Base-by-base conservation (phyloP, 2,888 invertebrate genomes). In the Drosophila kanekoi region DNA sequence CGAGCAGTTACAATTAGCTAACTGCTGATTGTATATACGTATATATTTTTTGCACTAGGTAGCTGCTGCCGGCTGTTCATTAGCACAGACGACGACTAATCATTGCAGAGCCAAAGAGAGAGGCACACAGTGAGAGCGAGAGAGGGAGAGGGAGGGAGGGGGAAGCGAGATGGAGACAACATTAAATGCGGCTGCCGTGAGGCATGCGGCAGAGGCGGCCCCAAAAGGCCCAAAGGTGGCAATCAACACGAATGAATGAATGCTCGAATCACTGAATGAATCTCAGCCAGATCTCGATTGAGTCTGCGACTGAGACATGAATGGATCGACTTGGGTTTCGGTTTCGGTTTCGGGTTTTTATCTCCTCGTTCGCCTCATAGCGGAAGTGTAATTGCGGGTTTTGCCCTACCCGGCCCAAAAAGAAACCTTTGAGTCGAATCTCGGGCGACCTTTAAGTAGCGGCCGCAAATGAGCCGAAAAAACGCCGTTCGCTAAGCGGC, bases 211-310 rank as follows among this genome's bases (percentile, higher is more conserved):
- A 62, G 43, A 54, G 51, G 45, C 58, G 56, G 68, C 73, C 72
- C 65, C 61, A 58, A 65, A 66, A 67, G 68, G 43, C 65, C 75
- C 74, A 87, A 83, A 86, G 77, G 87, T 86, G 87, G 87, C 74
- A 83, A 88, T 88, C 89, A 85, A 81, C 79, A 78, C 81, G 87
- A 74, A 87, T 83, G 87, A 87, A 87, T 83, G 87, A 52, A 41
- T 23, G 52, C 43, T 57, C 72, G 51, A 69, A 8, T 68, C 63
- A 58, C 35, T 68, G 69, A 69, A 76, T 23, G 43, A 32, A 10
- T 47, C 35, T 16, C 16, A 20, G 14, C 51, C 38, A 51, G 37
- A 48, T 44, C 41, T 40, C 10, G 45, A 18, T 10, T 45, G 23
- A 52, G 54, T 37, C 49, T 18, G 32, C 37, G 51, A 44, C 33